Evolutionary conservation across 2,113 vertebrate species (phyloP).

Genomic region (Otocyon megalotis): DNA sequence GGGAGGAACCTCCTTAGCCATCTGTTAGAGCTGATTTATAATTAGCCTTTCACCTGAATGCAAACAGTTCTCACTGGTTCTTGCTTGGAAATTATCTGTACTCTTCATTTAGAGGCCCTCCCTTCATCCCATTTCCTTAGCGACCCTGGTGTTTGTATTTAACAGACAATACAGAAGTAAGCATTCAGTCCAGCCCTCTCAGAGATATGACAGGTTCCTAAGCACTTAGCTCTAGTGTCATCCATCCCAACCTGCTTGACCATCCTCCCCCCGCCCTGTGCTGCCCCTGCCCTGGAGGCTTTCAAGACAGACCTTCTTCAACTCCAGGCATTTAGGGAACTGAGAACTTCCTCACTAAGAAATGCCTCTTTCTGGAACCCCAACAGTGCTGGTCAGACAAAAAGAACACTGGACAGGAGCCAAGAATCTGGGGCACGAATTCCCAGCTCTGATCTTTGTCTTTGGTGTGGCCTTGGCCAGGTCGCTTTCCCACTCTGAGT

Average conservation of each 20-base stretch:
- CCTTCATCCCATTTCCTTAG: not conserved
- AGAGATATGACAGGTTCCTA: not conserved
- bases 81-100: constrained; percentile 12
- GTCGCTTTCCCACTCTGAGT: not conserved
- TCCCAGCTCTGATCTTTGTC: not conserved
- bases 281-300: not conserved
- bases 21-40: constrained; percentile 34
- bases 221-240: not conserved
- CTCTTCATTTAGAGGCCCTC: not conserved
- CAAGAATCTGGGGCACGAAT: not conserved
- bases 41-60: constrained; percentile 56
- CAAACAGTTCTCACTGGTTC: constrained; percentile 29
- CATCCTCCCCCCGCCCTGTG: rapidly evolving
- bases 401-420: not conserved
- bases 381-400: not conserved
- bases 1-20: not conserved
- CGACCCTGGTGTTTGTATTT: not conserved
- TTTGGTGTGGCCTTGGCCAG: not conserved
- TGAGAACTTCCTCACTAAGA: not conserved
- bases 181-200: not conserved
- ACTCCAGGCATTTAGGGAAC: not conserved
- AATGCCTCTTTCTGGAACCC: constrained; percentile 40
- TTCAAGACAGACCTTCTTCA: not conserved
- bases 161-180: not conserved
- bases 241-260: not conserved